These are phyloP conservation scores for Neoarius graeffei DNA, from an alignment of 2,113 vertebrate species.

Conservation along the genomic window DNA sequence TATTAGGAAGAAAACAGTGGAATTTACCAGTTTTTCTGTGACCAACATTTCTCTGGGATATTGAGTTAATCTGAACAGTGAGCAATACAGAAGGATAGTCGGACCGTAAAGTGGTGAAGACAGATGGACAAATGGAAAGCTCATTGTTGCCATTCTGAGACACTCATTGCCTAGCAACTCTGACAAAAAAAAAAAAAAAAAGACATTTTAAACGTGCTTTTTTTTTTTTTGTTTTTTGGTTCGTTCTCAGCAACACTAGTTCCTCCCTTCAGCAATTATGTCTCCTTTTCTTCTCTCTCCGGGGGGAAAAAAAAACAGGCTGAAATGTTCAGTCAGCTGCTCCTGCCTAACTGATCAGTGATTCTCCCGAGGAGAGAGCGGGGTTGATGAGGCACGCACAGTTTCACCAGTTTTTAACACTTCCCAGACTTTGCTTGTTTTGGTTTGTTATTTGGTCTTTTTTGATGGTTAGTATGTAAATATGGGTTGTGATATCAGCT, in stretches of 20 bases:
- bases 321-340: background rate
- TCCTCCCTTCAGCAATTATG: background rate
- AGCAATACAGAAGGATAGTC: background rate
- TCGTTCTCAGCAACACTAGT: constrained; percentile 9
- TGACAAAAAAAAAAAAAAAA: background rate
- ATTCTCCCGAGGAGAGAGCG: background rate
- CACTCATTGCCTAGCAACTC: constrained; percentile 27
- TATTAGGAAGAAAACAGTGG: background rate
- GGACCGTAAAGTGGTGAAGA: background rate
- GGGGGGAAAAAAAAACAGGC: background rate
- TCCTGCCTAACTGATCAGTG: background rate
- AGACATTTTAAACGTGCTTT: too few relatives aligned
- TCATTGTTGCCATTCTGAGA: constrained; percentile 18
- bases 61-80: background rate
- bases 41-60: background rate
- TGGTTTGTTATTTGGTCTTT: background rate
- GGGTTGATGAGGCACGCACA: background rate
- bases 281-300: background rate
- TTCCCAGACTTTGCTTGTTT: background rate
- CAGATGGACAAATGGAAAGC: constrained; percentile 19
- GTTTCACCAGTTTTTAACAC: background rate
- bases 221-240: background rate
- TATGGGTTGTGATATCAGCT: background rate
- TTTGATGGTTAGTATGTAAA: background rate
- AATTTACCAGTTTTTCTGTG: background rate